phyloP scores from a whole-genome alignment of 2,113 vertebrate genomes.

The Hippocampus abdominalis region DNA sequence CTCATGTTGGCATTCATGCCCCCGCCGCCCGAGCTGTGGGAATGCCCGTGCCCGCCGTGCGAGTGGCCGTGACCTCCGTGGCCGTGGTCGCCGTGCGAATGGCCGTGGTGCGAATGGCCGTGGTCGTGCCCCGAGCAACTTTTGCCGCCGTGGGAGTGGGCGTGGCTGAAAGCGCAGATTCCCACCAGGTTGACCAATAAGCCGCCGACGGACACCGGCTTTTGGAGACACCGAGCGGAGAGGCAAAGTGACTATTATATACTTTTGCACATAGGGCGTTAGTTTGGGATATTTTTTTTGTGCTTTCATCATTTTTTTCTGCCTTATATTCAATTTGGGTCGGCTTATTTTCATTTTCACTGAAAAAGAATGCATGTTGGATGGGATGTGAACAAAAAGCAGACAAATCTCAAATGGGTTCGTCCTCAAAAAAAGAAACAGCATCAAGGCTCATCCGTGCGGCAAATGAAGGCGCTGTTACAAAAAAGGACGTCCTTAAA shows the following conservation, averaged over 20 bases:
- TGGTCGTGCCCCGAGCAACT: constrained; percentile 82
- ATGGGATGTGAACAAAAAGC: too few relatives aligned
- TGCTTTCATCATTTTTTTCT: too few relatives aligned
- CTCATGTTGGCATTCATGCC: constrained; percentile 99
- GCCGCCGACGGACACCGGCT: constrained; percentile 96
- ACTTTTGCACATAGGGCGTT: too few relatives aligned
- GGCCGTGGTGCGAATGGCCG: constrained; percentile 70
- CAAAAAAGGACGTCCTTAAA: background rate
- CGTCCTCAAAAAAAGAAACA: background rate
- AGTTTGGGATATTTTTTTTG: too few relatives aligned
- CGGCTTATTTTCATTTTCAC: too few relatives aligned
- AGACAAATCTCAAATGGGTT: background rate
- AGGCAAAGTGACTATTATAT: too few relatives aligned
- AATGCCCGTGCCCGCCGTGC: constrained; percentile 63
- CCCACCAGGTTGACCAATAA: constrained; percentile 95
- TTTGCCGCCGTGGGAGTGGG: constrained; percentile 78
- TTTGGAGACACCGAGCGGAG: constrained; percentile 12
- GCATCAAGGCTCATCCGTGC: background rate
- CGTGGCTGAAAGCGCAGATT: constrained; percentile 97
- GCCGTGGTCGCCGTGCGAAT: constrained; percentile 60
- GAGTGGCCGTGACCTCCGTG: constrained; percentile 79
- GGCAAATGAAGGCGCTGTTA: background rate
- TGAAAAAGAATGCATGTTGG: too few relatives aligned
- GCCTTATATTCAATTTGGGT: too few relatives aligned
- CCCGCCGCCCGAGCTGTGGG: constrained; percentile 73